Evolutionary conservation across 1,140 invertebrate genomes (phyloP), one percentile per base, ranked within the genome.

Genomic region (Drosophila littoralis): DNA sequence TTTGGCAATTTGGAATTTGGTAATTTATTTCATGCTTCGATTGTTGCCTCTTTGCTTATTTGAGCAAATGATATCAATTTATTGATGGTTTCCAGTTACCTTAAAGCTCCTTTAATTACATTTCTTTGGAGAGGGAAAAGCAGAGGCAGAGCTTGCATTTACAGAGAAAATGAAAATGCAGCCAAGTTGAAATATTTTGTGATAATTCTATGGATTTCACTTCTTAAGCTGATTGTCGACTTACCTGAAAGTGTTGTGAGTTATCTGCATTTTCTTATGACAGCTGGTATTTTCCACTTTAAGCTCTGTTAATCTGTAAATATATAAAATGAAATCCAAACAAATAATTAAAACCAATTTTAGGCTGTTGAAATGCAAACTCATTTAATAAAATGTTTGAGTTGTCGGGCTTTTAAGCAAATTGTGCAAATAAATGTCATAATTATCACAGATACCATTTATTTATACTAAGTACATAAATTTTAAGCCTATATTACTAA

Each of bases 11-110:
- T 50, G 33, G 17, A 55, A 79, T 79, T 71, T 61, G 17, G 58
- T 72, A 81, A 81, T 81, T 86, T 75, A 78, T 86, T 85, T 85
- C 78, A 52, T 61, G 69, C 70, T 68, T 58, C 42, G 54, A 36
- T 38, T 60, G 38, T 28, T 28, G 3, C 22, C 22, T 5, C 22
- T 28, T 28, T 28, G 22, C 3, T 28, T 5, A 28, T 28, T 28
- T 28, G 22, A 28, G 22, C 22, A 28, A 5, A 28, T 28, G 22
- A 4, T 28, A 28, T 28, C 5, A 4, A 28, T 28, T 28, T 28
- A 5, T 28, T 28, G 22, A 5, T 5, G 22, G 4, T 28, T 28
- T 28, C 5, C 22, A 28, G 5, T 28, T 28, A 28, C 38, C 0
- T 12, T 40, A 40, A 40, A 40, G 10, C 38, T 40, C 38, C 42